phyloP scores from a whole-genome alignment of 2,113 vertebrate genomes.

The human (Homo sapiens) region GRCh38 chr6:69167001-69167500 shows the following conservation, averaged over 20 bases:
- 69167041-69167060: not conserved
- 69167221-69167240: not conserved
- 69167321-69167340: not conserved
- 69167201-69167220: not conserved
- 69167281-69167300: not conserved
- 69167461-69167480: not conserved
- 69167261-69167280: not conserved
- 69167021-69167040: not conserved
- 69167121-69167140: not conserved
- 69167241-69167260: not conserved
- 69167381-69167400: not conserved
- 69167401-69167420: not conserved
- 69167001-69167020: not conserved
- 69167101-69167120: not conserved
- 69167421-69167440: not conserved
- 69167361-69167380: not conserved
- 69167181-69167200: not conserved
- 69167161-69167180: not conserved
- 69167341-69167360: not conserved
- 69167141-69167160: not conserved
- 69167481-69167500: not conserved
- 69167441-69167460: not conserved
- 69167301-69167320: not conserved
- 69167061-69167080: no score
- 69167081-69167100: not conserved